Base-by-base conservation (phyloP, 2,888 invertebrate genomes). In the Halictus quadricinctus region DNA sequence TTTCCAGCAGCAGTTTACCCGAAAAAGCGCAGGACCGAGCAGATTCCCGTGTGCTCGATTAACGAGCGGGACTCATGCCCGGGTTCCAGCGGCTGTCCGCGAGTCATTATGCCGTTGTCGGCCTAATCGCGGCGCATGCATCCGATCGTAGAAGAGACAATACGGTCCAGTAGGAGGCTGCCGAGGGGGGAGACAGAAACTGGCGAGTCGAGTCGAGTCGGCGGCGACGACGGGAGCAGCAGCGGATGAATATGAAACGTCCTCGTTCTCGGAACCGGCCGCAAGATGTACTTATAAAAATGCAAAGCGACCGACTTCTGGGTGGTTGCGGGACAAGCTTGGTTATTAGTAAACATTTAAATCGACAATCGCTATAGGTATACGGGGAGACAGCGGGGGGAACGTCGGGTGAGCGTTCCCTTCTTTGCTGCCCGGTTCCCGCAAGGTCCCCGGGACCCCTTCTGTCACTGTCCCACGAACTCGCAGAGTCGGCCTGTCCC, bases 311-410 rank as follows among this genome's bases (percentile, higher is more conserved):
- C 90, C 90, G 92, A 92, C 94, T 94, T 94, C 94, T 94, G 94
- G 94, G 94, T 94, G 94, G 94, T 93, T 94, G 94, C 92, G 91
- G 92, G 93, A 94, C 94, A 94, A 94, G 94, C 90, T 89, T 94
- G 94, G 94, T 94, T 94, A 94, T 94, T 94, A 94, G 94, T 94
- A 94, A 94, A 94, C 94, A 94, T 94, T 94, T 94, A 94, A 94
- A 94, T 94, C 94, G 94, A 94, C 94, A 94, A 94, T 94, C 93
- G 93, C 90, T 88, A 89, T 91, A 91, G 91, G 87, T 88, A 90
- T 91, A 91, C 36, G 89, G 80, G 86, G 54, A 54, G 54, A 86
- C 88, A 88, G 84, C 85, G 69, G 86, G 69, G 81, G 89, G n/a
- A 91, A 93, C 89, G 91, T 87, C 80, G 80, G 64, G 29, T 15